These are phyloP conservation scores for Microctonus aethiopoides DNA, from an alignment of 2,888 invertebrate genomes.

Conservation along the genomic window DNA sequence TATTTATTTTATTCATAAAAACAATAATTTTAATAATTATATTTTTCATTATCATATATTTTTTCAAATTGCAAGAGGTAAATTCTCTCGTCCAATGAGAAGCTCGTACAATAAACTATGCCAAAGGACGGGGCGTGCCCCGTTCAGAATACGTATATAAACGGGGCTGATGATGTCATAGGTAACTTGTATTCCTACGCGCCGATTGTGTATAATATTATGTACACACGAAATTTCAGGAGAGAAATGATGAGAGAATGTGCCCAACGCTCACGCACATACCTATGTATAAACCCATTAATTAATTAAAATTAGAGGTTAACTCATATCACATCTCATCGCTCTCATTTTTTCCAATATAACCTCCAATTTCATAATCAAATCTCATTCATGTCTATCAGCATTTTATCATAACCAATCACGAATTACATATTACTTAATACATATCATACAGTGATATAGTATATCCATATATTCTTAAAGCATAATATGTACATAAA, in stretches of 20 bases:
- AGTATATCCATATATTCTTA: too few relatives aligned
- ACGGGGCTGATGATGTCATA: constrained; percentile 63
- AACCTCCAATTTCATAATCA: background rate
- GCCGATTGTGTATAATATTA: constrained; percentile 34
- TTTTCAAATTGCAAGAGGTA: constrained; percentile 1
- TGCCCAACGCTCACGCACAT: constrained; percentile 14
- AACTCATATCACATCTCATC: background rate
- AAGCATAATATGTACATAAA: too few relatives aligned
- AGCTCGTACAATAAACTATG: constrained; percentile 34
- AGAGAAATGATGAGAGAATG: constrained; percentile 15
- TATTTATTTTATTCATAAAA: too few relatives aligned
- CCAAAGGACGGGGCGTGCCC: constrained; percentile 61
- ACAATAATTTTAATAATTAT: too few relatives aligned
- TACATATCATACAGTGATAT: too few relatives aligned
- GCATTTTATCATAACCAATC: constrained; percentile 14
- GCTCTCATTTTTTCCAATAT: background rate
- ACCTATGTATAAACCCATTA: background rate
- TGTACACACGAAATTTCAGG: constrained; percentile 39
- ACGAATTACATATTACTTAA: background rate
- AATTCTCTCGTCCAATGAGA: constrained; percentile 18
- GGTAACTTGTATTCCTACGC: constrained; percentile 60
- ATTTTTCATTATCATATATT: background rate
- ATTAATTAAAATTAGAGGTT: background rate
- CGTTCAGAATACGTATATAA: constrained; percentile 55
- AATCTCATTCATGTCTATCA: background rate